Percentiles rank a stretch among this genome's conserved stretches.
phyloP scores from a whole-genome alignment of 2,113 vertebrate genomes.

The Gnathonemus longibarbis region DNA sequence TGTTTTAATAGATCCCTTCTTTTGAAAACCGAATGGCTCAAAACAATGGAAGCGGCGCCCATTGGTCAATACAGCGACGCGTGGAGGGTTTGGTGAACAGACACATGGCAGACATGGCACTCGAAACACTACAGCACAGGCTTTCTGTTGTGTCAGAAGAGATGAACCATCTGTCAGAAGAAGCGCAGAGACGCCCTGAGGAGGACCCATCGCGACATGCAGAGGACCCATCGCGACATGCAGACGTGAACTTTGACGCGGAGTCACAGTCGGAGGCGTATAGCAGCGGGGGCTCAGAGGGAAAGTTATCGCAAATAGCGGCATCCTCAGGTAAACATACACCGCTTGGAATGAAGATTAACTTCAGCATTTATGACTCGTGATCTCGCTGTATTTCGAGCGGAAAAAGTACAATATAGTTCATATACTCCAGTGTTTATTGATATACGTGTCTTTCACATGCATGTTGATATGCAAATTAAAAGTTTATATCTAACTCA shows the following conservation, averaged over 20 bases:
- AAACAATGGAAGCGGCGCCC: conserved; percentile 22
- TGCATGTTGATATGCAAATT: neutral
- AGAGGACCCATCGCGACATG: conserved; percentile 28
- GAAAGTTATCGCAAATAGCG: conserved; percentile 33
- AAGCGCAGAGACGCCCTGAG: conserved; percentile 13
- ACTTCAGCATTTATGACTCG: neutral
- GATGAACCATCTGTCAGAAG: conserved; percentile 37
- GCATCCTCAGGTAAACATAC: conserved; percentile 32
- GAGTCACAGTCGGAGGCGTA: conserved; percentile 28
- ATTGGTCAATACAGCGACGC: conserved; percentile 39
- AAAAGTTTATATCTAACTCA: neutral
- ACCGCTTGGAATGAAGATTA: neutral
- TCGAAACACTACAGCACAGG: conserved; percentile 42
- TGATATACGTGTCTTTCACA: neutral
- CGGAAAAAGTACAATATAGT: neutral
- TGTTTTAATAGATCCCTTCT: neutral
- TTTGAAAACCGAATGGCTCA: conserved; percentile 33
- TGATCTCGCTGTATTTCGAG: neutral
- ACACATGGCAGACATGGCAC: conserved; percentile 49
- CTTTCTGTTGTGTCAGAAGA: conserved; percentile 39
- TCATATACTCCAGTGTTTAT: neutral
- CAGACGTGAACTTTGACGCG: conserved; percentile 23
- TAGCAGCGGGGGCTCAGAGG: conserved; percentile 22
- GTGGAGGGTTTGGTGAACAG: conserved; percentile 44
- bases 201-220: conserved; percentile 13